Base-by-base conservation (phyloP, 2,888 invertebrate species). In the Lissocephala sabroskyi region DNA sequence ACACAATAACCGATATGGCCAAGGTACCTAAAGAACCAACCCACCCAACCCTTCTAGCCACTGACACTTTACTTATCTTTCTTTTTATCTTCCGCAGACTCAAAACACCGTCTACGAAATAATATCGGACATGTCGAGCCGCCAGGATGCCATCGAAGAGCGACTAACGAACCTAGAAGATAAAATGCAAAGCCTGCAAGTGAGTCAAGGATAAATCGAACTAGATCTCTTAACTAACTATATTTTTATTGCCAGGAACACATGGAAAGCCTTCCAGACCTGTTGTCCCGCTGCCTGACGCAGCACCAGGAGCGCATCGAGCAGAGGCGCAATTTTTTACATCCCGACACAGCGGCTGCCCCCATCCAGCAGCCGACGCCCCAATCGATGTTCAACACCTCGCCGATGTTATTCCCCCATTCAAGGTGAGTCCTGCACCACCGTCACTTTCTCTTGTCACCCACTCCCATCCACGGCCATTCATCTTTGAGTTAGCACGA, bases 1-100 rank as follows among this genome's bases (percentile, higher is more conserved):
- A 97, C 82, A 98, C 98, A 52, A 94, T 99, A 85, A 97, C 98
- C 53, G 99, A 99, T 85, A 98, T 99, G 95, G 98, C 98, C 79
- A 99, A 99, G 92, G 98, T 98, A 90, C 87, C 86, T 85, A 62
- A 32, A 2, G 3, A 13, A 17, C 6, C 4, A 35, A 1, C 16
- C 6, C 14, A 17, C 9, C 5, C 5, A 9, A 17, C 16, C 13
- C 16, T 16, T 6, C 2, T 4, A 17, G 16, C 1, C 3, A 23
- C 3, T 5, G 7, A 23, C 3, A 23, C 23, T 23, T 23, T 23
- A 5, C 7, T 23, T 23, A 23, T 30, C 18, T 29, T 30, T 48
- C 16, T 23, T 18, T 45, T 39, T 36, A 45, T 18, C 14, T 29
- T 55, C 43, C 47, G 35, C 89, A 98, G 98, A 98, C 97, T 63